A percentile compares a stretch with the other conserved stretches of the same genome.
phyloP scores from a whole-genome alignment of 2,888 invertebrate genomes.

The Ochropleura plecta region DNA sequence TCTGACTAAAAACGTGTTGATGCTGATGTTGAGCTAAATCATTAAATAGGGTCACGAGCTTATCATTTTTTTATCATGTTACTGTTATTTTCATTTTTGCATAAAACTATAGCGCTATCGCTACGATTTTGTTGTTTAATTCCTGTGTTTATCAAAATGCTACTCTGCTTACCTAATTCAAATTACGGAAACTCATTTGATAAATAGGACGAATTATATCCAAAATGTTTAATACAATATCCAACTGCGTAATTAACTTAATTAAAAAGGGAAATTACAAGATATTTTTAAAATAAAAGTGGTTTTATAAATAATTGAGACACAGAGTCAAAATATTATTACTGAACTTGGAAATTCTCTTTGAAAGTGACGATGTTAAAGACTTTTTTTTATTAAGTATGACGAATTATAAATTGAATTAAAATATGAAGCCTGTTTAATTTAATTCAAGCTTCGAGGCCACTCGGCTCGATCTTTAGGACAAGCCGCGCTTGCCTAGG shows the following conservation, averaged over 20 bases:
- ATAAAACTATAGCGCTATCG: conserved; percentile 55
- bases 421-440: not conserved
- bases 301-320: not conserved
- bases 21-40: conserved; percentile 47
- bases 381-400: not conserved
- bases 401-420: not conserved
- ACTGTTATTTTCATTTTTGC: conserved; percentile 46
- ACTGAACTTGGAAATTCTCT: not conserved
- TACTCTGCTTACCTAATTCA: not conserved
- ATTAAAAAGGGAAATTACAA: not conserved
- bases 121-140: conserved; percentile 24
- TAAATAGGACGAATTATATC: not conserved
- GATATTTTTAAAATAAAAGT: not conserved
- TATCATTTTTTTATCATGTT: conserved; percentile 57
- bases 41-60: conserved; percentile 57
- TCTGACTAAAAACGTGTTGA: conserved; percentile 45
- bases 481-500: too few species aligned
- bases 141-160: conserved; percentile 11
- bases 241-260: not conserved
- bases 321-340: not conserved
- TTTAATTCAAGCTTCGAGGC: not conserved
- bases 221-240: not conserved
- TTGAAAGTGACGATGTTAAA: not conserved
- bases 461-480: too few species aligned
- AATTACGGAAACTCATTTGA: not conserved